Conservation (phyloP, 2,113 vertebrate genomes). For the Cichladusa arquata region DNA sequence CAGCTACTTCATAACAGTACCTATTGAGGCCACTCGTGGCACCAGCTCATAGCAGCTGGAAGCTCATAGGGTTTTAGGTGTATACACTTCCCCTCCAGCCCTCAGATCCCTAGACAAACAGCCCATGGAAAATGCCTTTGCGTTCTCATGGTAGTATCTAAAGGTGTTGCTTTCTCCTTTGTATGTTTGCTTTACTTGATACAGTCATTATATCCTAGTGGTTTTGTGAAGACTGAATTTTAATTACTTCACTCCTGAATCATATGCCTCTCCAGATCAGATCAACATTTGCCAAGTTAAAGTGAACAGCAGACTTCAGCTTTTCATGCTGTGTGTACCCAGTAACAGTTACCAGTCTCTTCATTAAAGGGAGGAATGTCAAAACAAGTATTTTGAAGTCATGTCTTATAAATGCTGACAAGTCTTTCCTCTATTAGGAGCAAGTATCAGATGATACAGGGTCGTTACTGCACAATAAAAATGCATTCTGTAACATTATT, state of each 20-base stretch:
- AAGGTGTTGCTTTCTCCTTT: conserved; percentile 44
- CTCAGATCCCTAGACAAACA: neutral
- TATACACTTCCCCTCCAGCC: neutral
- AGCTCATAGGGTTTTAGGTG: neutral
- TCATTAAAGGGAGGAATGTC: neutral
- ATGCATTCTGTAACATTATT: neutral
- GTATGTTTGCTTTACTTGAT: conserved; percentile 23
- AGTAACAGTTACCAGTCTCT: neutral
- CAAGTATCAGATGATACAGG: neutral
- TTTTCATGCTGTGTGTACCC: neutral
- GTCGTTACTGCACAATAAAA: neutral
- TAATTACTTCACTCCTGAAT: conserved; percentile 25
- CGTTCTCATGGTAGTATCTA: conserved; percentile 7
- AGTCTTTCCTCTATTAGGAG: neutral
- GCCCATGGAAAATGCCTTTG: neutral
- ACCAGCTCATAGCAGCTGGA: neutral
- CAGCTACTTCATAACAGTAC: neutral
- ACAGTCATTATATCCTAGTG: conserved; percentile 26
- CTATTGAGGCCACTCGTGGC: accelerated
- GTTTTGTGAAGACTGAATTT: conserved; percentile 49
- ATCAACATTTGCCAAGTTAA: conserved; percentile 5
- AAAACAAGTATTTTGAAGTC: neutral
- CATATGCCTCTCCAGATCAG: conserved; percentile 6
- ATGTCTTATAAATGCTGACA: neutral
- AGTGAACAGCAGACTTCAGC: neutral